These are phyloP conservation scores for Campoletis raptor DNA, from an alignment of 2,888 invertebrate genomes.

Conservation along the genomic window DNA sequence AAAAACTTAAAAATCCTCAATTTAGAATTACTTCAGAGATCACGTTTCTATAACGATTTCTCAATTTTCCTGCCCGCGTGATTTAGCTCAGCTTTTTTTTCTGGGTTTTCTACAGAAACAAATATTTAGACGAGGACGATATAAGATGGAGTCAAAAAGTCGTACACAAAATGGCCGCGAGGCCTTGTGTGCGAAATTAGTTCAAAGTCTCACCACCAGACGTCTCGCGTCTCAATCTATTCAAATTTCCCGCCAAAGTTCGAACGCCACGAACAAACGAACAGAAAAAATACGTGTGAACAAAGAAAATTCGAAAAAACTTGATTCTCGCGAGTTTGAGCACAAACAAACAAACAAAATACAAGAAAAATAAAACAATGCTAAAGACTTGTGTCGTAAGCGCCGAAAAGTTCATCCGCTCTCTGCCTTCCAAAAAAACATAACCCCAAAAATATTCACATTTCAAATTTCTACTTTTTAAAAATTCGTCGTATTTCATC, in stretches of 20 bases:
- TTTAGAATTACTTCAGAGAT: conserved; percentile 16
- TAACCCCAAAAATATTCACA: conserved; percentile 67
- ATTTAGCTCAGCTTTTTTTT: conserved; percentile 32
- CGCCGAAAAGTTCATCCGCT: conserved; percentile 78
- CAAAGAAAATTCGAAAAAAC: not conserved
- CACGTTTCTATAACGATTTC: conserved; percentile 22
- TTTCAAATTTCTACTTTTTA: conserved; percentile 58
- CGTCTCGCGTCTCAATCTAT: not conserved
- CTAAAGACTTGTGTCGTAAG: conserved; percentile 67
- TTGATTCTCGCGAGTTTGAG: conserved; percentile 20
- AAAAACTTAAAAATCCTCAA: conserved; percentile 56
- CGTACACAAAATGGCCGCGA: conserved; percentile 1
- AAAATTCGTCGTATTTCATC: not conserved
- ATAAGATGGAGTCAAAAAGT: conserved; percentile 2
- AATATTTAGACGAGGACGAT: not conserved
- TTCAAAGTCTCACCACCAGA: not conserved
- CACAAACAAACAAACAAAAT: conserved; percentile 30
- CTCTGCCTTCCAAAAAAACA: conserved; percentile 78
- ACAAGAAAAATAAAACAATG: conserved; percentile 24
- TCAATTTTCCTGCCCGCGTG: conserved; percentile 38
- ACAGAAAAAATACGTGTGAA: not conserved
- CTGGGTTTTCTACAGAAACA: conserved; percentile 8
- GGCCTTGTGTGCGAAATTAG: not conserved
- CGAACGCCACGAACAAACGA: conserved; percentile 44
- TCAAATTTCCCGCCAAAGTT: conserved; percentile 47